Evolutionary conservation across 2,888 invertebrate genomes (phyloP).

Genomic region (Tetranychus truncatus): DNA sequence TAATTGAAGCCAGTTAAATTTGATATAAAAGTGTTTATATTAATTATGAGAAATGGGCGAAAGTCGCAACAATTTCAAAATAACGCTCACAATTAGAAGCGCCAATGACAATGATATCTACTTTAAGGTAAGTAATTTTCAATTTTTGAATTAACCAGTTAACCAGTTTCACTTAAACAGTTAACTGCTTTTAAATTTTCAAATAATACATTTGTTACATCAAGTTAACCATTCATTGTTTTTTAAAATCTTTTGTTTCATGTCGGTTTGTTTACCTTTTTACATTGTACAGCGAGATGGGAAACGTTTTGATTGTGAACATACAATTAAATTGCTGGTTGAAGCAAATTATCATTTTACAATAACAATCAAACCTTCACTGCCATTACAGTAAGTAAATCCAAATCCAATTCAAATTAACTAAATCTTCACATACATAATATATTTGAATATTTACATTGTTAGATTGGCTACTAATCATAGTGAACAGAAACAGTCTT

Average conservation of each 20-base stretch:
- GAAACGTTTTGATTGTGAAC: conserved; percentile 39
- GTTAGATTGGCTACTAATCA: neutral
- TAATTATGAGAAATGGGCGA: conserved; percentile 14
- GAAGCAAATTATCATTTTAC: conserved; percentile 40
- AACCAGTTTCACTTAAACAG: neutral
- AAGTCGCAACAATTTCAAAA: conserved; percentile 14
- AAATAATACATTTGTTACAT: neutral
- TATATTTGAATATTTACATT: neutral
- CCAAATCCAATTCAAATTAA: neutral
- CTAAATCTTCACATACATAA: neutral
- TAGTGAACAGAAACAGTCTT: too few relatives aligned
- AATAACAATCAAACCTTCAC: conserved; percentile 40
- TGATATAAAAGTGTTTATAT: neutral
- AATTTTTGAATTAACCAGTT: neutral
- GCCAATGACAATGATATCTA: conserved; percentile 18
- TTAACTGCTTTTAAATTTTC: neutral
- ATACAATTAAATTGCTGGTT: conserved; percentile 41
- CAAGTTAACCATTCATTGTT: neutral
- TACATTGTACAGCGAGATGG: conserved; percentile 35
- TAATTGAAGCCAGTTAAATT: neutral
- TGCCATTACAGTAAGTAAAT: conserved; percentile 39
- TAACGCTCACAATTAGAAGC: conserved; percentile 13
- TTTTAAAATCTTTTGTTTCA: neutral
- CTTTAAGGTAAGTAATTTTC: conserved; percentile 15
- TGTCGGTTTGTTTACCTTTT: too few relatives aligned